A percentile compares a stretch with the other conserved stretches of the same genome.
phyloP scores from a whole-genome alignment of 2,888 invertebrate species.

The Exocentrus adspersus region DNA sequence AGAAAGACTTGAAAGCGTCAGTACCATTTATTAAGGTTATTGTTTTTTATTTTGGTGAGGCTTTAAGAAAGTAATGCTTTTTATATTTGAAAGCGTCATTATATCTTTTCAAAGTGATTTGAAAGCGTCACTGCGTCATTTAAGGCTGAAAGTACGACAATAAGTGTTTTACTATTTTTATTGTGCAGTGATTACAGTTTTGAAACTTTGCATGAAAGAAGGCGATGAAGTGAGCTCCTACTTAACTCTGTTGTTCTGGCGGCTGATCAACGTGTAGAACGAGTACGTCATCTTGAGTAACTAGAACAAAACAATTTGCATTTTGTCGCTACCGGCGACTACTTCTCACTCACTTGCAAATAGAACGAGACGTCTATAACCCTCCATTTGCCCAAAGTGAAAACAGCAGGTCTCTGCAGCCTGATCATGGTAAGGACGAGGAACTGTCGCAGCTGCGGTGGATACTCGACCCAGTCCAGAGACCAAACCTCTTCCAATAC shows the following conservation, averaged over 20 bases:
- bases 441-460: constrained; percentile 14
- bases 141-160: too few relatives aligned
- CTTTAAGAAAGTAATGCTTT: too few relatives aligned
- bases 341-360: constrained; percentile 10
- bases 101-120: too few relatives aligned
- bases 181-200: too few relatives aligned
- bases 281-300: constrained; percentile 25
- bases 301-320: constrained; percentile 10
- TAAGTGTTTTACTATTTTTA: too few relatives aligned
- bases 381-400: constrained; percentile 17
- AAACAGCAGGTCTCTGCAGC: constrained; percentile 21
- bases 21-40: too few relatives aligned
- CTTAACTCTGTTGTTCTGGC: not conserved
- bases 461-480: constrained; percentile 25
- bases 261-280: constrained; percentile 24
- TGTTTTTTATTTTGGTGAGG: too few relatives aligned
- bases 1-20: too few relatives aligned
- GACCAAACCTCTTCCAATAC: constrained; percentile 10
- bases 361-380: constrained; percentile 18
- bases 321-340: not conserved
- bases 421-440: constrained; percentile 20
- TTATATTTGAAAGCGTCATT: too few relatives aligned
- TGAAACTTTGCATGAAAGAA: too few relatives aligned
- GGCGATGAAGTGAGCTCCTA: not conserved
- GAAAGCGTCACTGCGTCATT: too few relatives aligned